Evolutionary conservation across 1,140 invertebrate genomes (phyloP), one percentile per base, ranked within the genome.

Genomic region (Papilio helenus): DNA sequence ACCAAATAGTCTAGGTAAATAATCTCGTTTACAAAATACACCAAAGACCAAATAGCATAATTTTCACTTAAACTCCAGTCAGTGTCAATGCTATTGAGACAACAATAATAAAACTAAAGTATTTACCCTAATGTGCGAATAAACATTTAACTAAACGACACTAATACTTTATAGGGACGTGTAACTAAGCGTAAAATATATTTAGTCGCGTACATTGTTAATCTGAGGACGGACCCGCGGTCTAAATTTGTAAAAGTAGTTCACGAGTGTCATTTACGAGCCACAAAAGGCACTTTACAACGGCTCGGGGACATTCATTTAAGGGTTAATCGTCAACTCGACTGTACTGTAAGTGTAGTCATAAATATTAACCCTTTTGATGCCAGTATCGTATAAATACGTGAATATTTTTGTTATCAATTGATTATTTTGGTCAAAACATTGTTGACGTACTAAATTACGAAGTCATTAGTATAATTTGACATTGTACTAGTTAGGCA

Each of bases 211-310:
- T 5, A 29, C 61, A 29, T 29, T 68, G 49, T 80, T 68, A 80
- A 73, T 74, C 76, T 71, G 72, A 81, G 61, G 61, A 58, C 39
- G 78, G 29, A 51, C 26, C 72, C 79, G 29, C 42, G 68, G 44
- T 80, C 81, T 79, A 72, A 80, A 83, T 81, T 85, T 34, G 61
- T 83, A 82, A 81, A 87, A 88, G 84, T 86, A 85, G 80, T 85
- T 82, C 83, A 79, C 85, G 85, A 82, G 84, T 87, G 85, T 85
- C 89, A 83, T 92, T 92, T 89, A 88, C 84, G 84, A 79, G 72
- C 85, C 86, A 85, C 85, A 87, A 88, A 84, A 86, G 84, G 86
- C 87, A 88, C 87, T 90, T 90, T 89, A 90, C 86, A 90, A 81
- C 79, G 83, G 77, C 79, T 83, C 79, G 82, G 80, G 79, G 74